Base-by-base conservation (phyloP, 1,140 invertebrate genomes). In the Tribolium madens region DNA sequence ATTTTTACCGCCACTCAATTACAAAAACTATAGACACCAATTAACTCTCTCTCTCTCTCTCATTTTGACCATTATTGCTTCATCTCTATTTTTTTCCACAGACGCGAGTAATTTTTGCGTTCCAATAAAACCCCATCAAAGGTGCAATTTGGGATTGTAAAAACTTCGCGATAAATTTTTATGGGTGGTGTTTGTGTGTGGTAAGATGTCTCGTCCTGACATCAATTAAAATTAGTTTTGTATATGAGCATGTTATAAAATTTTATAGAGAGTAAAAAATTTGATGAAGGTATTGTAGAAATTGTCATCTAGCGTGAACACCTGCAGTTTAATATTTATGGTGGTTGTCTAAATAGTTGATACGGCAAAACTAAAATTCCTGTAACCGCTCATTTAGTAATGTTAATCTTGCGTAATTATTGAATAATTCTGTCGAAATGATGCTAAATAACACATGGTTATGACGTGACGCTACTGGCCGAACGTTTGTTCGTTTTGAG, bases 361-460 rank as follows among this genome's bases (percentile, higher is more conserved):
- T 42, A 2, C 36, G 7, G 6, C n/a, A 0, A 42, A 42, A n/a
- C 9, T n/a, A 42, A 42, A 42, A 42, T 42, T 42, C 36, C 1
- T 4, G 36, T 42, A 42, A 42, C 36, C 36, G 36, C 36, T 42
- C 36, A 57, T 57, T 31, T 33, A 64, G 57, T 33, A 64, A 64
- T 64, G 57, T 64, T 64, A 64, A 64, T 64, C 57, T 31, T 33
- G 21, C 26, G 57, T 64, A 64, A 64, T 64, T 64, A 64, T 64
- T 64, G 57, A 64, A 33, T 64, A 64, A 64, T 64, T 64, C 26
- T 31, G 57, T 64, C 21, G 57, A 64, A 33, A 33, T 33, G 57
- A 64, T 64, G 57, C n/a, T 64, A 64, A 64, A 64, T 64, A 64
- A 64, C 57, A 64, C 57, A 64, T 64, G 57, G 57, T 64, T 33